phyloP scores from a whole-genome alignment of 2,113 vertebrate species.

The Channa argus region DNA sequence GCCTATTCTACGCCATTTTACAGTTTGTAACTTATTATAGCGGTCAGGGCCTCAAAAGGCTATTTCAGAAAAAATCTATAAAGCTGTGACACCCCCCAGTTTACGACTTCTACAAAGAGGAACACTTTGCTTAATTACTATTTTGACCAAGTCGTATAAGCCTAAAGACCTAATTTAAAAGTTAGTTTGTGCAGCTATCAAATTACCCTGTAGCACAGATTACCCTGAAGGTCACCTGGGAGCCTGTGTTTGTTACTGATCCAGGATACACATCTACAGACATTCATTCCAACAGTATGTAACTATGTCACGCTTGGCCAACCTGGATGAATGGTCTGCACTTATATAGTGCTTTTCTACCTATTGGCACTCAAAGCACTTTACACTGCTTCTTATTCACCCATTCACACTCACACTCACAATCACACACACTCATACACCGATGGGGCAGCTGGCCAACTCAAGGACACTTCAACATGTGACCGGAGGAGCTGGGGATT shows the following conservation, averaged over 20 bases:
- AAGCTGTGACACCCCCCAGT: background rate
- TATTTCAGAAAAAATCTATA: background rate
- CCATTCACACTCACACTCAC: too few relatives aligned
- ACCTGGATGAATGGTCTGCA: too few relatives aligned
- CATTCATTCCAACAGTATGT: constrained; percentile 1
- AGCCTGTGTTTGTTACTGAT: constrained; percentile 31
- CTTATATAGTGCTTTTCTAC: too few relatives aligned
- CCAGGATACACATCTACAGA: background rate
- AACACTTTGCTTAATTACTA: constrained; percentile 33
- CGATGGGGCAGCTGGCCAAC: too few relatives aligned
- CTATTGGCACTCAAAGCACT: too few relatives aligned
- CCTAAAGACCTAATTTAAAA: constrained; percentile 45
- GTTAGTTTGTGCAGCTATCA: constrained; percentile 36
- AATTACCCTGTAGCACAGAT: constrained; percentile 15
- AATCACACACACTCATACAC: too few relatives aligned
- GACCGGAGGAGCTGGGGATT: too few relatives aligned
- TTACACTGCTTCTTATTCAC: too few relatives aligned
- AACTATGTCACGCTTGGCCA: constrained; percentile 30
- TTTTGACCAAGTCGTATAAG: constrained; percentile 23
- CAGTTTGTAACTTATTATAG: too few relatives aligned
- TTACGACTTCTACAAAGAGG: background rate
- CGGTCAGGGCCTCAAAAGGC: too few relatives aligned
- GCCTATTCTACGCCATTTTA: too few relatives aligned
- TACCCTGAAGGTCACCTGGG: constrained; percentile 42
- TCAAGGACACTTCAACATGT: too few relatives aligned